Conservation (phyloP, 2,888 invertebrate species). For the Serrognathus titanus region DNA sequence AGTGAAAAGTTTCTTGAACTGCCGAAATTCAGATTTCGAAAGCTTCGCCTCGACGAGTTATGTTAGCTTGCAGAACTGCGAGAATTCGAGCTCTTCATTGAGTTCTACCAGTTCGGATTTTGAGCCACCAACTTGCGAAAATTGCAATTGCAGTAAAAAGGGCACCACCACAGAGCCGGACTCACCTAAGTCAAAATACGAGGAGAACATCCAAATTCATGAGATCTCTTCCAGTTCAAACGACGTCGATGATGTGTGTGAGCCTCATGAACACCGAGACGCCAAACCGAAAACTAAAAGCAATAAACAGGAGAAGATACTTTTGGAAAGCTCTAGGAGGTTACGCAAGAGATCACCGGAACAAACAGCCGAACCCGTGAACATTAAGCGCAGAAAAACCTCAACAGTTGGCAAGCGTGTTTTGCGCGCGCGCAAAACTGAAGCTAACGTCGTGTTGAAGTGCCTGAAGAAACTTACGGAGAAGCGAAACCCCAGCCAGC, state of each 20-base stretch:
- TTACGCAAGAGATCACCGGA: not conserved
- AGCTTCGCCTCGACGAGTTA: not conserved
- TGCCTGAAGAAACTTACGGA: not conserved
- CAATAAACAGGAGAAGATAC: not conserved
- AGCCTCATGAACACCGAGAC: not conserved
- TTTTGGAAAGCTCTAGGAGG: not conserved
- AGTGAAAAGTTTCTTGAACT: slow-evolving; percentile 2
- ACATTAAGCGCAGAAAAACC: not conserved
- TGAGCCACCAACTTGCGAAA: slow-evolving; percentile 8
- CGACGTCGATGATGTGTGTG: slow-evolving; percentile 28
- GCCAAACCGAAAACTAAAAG: not conserved
- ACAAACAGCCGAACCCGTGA: not conserved
- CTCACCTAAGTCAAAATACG: not conserved
- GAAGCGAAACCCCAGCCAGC: not conserved
- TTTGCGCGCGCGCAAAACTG: not conserved
- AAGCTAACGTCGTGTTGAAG: not conserved
- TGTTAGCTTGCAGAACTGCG: not conserved
- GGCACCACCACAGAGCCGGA: not conserved
- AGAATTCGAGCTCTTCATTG: not conserved
- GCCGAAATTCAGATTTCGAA: not conserved
- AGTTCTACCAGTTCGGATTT: not conserved
- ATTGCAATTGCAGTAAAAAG: not conserved
- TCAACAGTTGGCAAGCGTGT: not conserved
- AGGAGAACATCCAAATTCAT: slow-evolving; percentile 58
- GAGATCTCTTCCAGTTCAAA: slow-evolving; percentile 65